phyloP scores from a whole-genome alignment of 2,888 invertebrate genomes.

The Calephelis perditalis region DNA sequence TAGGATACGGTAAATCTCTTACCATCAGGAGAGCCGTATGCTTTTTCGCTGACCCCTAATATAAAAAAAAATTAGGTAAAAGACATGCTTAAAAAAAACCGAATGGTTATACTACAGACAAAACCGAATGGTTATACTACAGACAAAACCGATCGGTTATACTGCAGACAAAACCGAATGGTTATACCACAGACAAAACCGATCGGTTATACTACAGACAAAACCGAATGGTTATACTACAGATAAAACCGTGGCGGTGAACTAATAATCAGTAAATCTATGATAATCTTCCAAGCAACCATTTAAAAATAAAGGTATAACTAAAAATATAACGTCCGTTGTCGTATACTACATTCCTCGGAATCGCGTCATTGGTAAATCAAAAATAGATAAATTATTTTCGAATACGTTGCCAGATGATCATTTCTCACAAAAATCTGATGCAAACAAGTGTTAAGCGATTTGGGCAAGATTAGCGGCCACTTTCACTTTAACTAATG shows the following conservation, averaged over 20 bases:
- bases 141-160: too few species aligned
- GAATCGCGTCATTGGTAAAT: slow-evolving; percentile 50
- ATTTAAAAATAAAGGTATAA: slow-evolving; percentile 42
- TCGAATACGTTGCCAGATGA: slow-evolving; percentile 60
- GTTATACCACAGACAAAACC: too few species aligned
- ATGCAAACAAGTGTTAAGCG: slow-evolving; percentile 8
- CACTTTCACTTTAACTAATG: background rate
- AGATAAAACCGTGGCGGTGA: background rate
- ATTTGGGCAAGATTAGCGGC: background rate
- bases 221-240: background rate
- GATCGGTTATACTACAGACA: background rate
- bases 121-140: too few species aligned
- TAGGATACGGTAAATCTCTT: too few species aligned
- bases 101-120: too few species aligned
- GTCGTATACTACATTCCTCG: slow-evolving; percentile 55
- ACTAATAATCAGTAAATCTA: background rate
- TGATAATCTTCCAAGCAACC: slow-evolving; percentile 19
- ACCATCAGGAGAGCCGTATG: too few species aligned
- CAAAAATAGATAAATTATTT: slow-evolving; percentile 69
- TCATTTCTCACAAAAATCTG: slow-evolving; percentile 31
- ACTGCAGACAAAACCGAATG: too few species aligned
- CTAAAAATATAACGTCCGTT: slow-evolving; percentile 46
- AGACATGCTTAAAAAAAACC: too few species aligned
- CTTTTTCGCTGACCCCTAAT: too few species aligned
- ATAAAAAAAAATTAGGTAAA: too few species aligned